Conservation (phyloP, 2,888 invertebrate genomes). For the Dysmachus trigonus region DNA sequence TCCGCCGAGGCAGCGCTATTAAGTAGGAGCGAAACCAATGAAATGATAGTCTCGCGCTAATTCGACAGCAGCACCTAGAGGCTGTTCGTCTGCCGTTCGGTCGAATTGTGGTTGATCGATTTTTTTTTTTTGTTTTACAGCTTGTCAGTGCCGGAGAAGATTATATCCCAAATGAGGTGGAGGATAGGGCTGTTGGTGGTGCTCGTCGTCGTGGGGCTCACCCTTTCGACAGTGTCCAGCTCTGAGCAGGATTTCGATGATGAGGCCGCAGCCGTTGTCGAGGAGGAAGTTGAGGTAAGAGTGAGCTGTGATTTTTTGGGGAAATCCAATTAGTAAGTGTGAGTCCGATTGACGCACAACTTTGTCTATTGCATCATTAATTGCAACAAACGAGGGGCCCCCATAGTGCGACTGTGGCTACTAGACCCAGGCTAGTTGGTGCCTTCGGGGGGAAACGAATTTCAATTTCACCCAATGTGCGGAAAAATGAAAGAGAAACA, state of each 20-base stretch:
- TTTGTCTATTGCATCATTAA: neutral
- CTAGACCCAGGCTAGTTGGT: neutral
- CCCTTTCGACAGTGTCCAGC: neutral
- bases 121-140: conserved; percentile 30
- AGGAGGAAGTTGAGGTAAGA: conserved; percentile 33
- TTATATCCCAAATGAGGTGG: conserved; percentile 41
- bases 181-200: conserved; percentile 21
- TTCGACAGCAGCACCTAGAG: neutral
- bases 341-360: neutral
- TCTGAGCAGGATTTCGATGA: conserved; percentile 14
- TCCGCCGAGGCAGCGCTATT: neutral
- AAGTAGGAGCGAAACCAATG: conserved; percentile 15
- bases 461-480: neutral
- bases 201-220: conserved; percentile 34
- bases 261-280: neutral
- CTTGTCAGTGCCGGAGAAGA: neutral
- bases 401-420: neutral
- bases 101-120: conserved; percentile 11
- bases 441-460: neutral
- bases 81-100: neutral
- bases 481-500: neutral
- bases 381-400: neutral
- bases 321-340: neutral
- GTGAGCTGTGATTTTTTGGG: neutral
- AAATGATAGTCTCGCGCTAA: conserved; percentile 7